Base-by-base conservation (phyloP, 2,888 invertebrate genomes). In the Schizaphis graminum region DNA sequence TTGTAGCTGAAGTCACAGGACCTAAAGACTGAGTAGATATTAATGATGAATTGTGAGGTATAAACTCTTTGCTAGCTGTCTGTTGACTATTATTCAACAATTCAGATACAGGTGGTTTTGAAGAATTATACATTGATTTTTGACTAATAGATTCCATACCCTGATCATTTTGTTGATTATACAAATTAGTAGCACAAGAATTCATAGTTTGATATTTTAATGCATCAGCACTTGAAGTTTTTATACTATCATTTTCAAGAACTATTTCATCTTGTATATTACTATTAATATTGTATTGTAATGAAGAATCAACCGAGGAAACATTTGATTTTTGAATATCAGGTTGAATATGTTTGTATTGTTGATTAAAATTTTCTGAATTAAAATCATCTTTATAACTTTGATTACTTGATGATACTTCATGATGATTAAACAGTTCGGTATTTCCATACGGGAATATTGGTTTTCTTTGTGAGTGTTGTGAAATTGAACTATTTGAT, bases 81-180 rank as follows among this genome's bases (percentile, higher is more conserved):
- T 47, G 16, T 85, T 57, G 35, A 89, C 21, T 53, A 90, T 85
- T 11, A 85, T 85, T 90, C 10, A 85, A 85, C 24, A 47, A 47
- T 57, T 93, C 93, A 85, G 77, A 57, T n/a, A 10, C 28, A 57
- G 84, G 44, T 47, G 93, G 16, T 85, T 93, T 85, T 49, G 67
- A 90, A 90, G 90, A 47, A 44, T 35, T 93, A 49, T 26, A 56
- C 24, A 84, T 77, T n/a, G 53, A 88, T 61, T 86, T 57, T 13
- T 86, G 92, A 24, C 4, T 92, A 84, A 56, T 53, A n/a, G 44
- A 77, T 89, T 77, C 56, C 44, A 41, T 24, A 77, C 1, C 24
- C 21, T 53, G 87, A 41, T 67, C 24, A 47, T 47, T 84, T 57
- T 84, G 90, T 35, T 87, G 41, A 67, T 87, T 49, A 86, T n/a